These are phyloP conservation scores for Polypterus senegalus DNA, from an alignment of 2,113 vertebrate genomes.

Conservation along the genomic window DNA sequence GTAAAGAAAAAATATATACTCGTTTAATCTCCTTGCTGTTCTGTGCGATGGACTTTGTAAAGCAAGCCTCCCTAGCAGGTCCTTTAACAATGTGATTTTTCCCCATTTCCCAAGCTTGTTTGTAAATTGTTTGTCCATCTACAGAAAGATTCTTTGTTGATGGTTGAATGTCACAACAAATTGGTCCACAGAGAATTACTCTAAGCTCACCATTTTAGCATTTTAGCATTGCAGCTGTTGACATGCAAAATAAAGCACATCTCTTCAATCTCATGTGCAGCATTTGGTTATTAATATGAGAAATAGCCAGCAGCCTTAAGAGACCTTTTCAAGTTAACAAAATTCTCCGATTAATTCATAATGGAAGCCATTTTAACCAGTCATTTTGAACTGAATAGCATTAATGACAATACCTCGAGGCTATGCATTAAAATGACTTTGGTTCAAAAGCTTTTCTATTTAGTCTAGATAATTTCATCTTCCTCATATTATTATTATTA, in stretches of 20 bases:
- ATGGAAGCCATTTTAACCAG: neutral
- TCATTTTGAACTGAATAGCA: neutral
- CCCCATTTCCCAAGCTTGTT: neutral
- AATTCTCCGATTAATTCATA: slow-evolving; percentile 6
- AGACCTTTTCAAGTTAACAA: slow-evolving; percentile 22
- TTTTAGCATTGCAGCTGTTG: slow-evolving; percentile 12
- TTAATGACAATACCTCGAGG: no score
- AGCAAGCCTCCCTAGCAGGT: no score
- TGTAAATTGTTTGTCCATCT: neutral
- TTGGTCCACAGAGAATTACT: neutral
- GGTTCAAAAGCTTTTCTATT: no score
- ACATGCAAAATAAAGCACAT: slow-evolving; percentile 15
- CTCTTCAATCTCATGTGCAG: slow-evolving; percentile 16
- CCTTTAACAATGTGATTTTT: no score
- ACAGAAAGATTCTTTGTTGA: neutral
- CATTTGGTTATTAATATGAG: slow-evolving; percentile 23
- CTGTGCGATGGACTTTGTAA: no score
- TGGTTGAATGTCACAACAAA: slow-evolving; percentile 15
- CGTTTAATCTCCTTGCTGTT: no score
- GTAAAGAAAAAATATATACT: no score
- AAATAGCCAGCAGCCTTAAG: slow-evolving; percentile 18
- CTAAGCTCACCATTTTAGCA: neutral
- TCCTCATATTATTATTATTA: no score
- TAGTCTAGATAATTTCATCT: no score
- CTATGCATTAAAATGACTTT: no score